Percentiles rank a stretch among this genome's conserved stretches.
These are phyloP conservation scores for Ethmia dodecea DNA, from an alignment of 2,888 invertebrate genomes.

Conservation along the genomic window DNA sequence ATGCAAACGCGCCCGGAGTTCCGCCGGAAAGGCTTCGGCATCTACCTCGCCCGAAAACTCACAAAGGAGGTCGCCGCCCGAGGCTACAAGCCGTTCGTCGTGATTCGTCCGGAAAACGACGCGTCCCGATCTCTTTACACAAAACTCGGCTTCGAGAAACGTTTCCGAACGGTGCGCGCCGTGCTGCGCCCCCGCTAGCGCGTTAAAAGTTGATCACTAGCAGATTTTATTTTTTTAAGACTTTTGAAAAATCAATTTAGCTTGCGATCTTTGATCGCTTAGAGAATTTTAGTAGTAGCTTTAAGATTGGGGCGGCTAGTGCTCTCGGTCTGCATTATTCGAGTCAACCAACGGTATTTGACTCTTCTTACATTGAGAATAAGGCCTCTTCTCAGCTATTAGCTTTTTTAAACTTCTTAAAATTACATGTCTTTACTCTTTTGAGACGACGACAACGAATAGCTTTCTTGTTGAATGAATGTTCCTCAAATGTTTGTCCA, in stretches of 20 bases:
- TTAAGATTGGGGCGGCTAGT: slow-evolving; percentile 65
- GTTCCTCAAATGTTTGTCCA: slow-evolving; percentile 23
- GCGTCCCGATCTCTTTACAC: slow-evolving; percentile 90
- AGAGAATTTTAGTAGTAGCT: slow-evolving; percentile 73
- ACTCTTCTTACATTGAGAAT: slow-evolving; percentile 17
- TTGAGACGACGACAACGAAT: slow-evolving; percentile 42
- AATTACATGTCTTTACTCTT: slow-evolving; percentile 33
- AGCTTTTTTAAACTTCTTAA: slow-evolving; percentile 39
- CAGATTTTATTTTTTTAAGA: slow-evolving; percentile 78
- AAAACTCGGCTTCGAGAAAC: slow-evolving; percentile 88
- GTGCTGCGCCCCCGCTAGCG: slow-evolving; percentile 80
- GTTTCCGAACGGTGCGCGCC: slow-evolving; percentile 88
- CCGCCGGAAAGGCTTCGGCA: slow-evolving; percentile 85
- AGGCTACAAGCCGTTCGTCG: slow-evolving; percentile 91
- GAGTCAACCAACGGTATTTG: slow-evolving; percentile 16
- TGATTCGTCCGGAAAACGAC: slow-evolving; percentile 90
- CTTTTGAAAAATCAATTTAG: slow-evolving; percentile 73
- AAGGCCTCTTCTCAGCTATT: slow-evolving; percentile 38
- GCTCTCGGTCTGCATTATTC: slow-evolving; percentile 54
- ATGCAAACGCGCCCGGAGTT: slow-evolving; percentile 91
- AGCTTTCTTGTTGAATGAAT: slow-evolving; percentile 12
- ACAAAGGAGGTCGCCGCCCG: slow-evolving; percentile 82
- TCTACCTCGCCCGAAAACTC: slow-evolving; percentile 82
- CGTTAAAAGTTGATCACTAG: slow-evolving; percentile 60
- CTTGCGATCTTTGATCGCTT: slow-evolving; percentile 74